Base-by-base conservation (phyloP, 2,113 vertebrate species). In the Uropsilus gracilis region DNA sequence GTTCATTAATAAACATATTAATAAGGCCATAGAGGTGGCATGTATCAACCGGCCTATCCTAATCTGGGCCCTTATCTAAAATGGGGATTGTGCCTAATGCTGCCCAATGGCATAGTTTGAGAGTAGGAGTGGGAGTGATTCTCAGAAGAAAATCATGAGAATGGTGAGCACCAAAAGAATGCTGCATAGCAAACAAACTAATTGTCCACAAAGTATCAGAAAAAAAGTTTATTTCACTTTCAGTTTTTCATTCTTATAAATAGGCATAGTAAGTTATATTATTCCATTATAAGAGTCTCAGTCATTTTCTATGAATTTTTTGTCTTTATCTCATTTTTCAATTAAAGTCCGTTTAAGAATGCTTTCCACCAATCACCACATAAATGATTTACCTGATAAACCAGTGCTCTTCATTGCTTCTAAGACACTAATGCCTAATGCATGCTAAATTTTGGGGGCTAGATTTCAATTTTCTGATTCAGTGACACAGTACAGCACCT, bases 281-380 rank as follows among this genome's bases (percentile, higher is more conserved):
- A 59, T 69, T 76, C 28, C 32, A 91, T 86, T 64, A 92, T 42
- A 89, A 92, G 26, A 55, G 64, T 86, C 42, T 71, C 26, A 78
- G 30, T 46, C 28, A 77, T 76, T 84, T 68, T 83, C 57, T 78
- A n/a, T 76, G 73, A 80, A 28, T 81, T 44, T 90, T 53, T 39
- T 10, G 94, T 57, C 32, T 61, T 82, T 32, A 57, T 14, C 48
- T 96, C 13, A 14, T 78, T 89, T 88, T 84, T 83, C 55, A 20
- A 82, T 46, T 61, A 81, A 91, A 82, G 32, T 4, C 24, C n/a
- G 46, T 50, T 22, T 46, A 91, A 83, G 34, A 86, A 57, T 42
- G 78, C 44, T 94, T 87, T 66, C 44, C 42, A 66, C 18, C 12
- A 85, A 18, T 57, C 24, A 64, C 18, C 8, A 57, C 22, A 50